Evolutionary conservation across 2,888 invertebrate species (phyloP).

Genomic region (Autographa gamma): DNA sequence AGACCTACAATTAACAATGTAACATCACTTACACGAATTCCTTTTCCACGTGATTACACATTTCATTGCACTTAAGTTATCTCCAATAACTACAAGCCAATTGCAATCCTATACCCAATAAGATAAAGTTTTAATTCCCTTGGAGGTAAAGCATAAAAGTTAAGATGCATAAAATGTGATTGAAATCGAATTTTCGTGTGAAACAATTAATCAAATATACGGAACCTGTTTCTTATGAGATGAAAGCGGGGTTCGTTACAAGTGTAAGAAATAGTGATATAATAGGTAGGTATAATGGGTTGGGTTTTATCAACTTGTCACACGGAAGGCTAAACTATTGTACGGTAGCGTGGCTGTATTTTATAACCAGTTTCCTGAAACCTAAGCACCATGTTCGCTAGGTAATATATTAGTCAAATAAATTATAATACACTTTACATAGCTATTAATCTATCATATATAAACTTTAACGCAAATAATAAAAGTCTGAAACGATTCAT

Average conservation of each 20-base stretch:
- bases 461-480: too few relatives aligned
- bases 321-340: background rate
- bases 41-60: constrained; percentile 7
- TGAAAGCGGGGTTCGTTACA: constrained; percentile 36
- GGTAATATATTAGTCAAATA: too few relatives aligned
- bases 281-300: constrained; percentile 11
- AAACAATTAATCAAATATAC: constrained; percentile 31
- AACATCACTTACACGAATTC: constrained; percentile 13
- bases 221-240: constrained; percentile 33
- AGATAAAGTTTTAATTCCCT: constrained; percentile 8
- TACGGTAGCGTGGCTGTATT: background rate
- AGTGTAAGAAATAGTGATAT: constrained; percentile 22
- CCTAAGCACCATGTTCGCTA: background rate
- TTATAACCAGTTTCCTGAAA: background rate
- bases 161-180: constrained; percentile 9
- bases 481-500: too few relatives aligned
- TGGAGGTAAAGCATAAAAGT: background rate
- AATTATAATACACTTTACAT: too few relatives aligned
- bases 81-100: background rate
- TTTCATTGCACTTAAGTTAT: constrained; percentile 22
- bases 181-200: constrained; percentile 25
- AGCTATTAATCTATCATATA: too few relatives aligned
- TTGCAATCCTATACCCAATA: background rate
- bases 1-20: background rate
- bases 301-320: background rate